These are phyloP conservation scores for Mastigias papua DNA, from an alignment of 30 jellyfish, hydroid and myxozoan species.

Conservation along the genomic window DNA sequence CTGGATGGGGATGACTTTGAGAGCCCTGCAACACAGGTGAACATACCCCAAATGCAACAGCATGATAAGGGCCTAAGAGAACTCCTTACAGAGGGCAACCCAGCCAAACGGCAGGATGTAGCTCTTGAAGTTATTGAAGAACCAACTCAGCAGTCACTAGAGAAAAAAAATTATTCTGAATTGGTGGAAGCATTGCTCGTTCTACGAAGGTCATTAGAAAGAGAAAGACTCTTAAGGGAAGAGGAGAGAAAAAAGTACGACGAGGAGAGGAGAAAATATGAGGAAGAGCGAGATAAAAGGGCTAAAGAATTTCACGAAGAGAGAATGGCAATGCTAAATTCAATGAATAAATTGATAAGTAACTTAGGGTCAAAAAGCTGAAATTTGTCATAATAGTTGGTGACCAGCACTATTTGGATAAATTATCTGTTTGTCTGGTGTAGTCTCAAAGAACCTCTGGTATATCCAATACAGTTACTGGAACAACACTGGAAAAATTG, in stretches of 20 bases:
- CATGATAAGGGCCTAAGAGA: conserved; percentile 51
- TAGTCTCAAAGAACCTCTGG: neutral
- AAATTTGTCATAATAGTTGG: neutral
- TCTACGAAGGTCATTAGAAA: conserved; percentile 54
- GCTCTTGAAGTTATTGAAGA: conserved; percentile 21
- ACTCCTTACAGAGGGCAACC: neutral
- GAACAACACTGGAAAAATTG: too few relatives aligned
- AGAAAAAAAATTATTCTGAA: conserved; percentile 34
- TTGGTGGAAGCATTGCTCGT: conserved; percentile 47
- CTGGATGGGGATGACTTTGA: conserved; percentile 5
- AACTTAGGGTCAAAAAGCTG: conserved; percentile 44
- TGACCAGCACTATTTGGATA: neutral
- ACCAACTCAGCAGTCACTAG: neutral
- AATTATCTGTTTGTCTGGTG: neutral
- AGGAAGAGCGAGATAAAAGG: conserved; percentile 73
- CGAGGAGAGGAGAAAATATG: conserved; percentile 60
- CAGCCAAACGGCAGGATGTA: conserved; percentile 1
- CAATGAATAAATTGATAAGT: conserved; percentile 66
- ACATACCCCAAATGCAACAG: conserved; percentile 15
- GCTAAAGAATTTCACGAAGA: conserved; percentile 78
- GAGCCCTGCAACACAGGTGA: conserved; percentile 39
- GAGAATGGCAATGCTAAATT: conserved; percentile 76
- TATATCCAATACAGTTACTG: neutral
- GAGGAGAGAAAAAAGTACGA: conserved; percentile 68
- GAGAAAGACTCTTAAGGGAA: conserved; percentile 57